Evolutionary conservation across 1,140 invertebrate species (phyloP).

Genomic region (Eupeodes corollae): DNA sequence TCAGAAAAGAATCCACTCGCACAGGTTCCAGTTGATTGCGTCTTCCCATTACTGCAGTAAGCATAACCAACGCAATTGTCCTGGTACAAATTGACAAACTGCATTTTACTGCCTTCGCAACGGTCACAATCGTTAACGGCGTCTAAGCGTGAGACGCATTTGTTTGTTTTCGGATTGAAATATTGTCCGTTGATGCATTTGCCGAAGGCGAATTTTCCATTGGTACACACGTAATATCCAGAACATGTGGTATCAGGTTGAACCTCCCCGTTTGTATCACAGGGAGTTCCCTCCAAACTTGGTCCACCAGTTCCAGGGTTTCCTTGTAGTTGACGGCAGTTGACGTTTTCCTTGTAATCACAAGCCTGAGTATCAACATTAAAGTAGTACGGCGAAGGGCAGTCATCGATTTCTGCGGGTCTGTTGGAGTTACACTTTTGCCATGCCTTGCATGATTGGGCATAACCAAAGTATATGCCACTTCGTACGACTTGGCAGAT

Average conservation of each 20-base stretch:
- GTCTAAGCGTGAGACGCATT: constrained; percentile 10
- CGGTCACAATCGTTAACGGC: constrained; percentile 19
- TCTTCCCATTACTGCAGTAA: constrained; percentile 13
- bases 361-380: constrained; percentile 9
- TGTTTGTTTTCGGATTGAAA: constrained; percentile 10
- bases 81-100: constrained; percentile 17
- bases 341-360: constrained; percentile 6
- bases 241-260: constrained; percentile 11
- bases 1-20: constrained; percentile 14
- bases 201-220: not conserved
- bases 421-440: constrained; percentile 10
- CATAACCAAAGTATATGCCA: constrained; percentile 13
- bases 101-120: constrained; percentile 9
- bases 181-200: constrained; percentile 7
- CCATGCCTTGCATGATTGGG: constrained; percentile 12
- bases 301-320: no score
- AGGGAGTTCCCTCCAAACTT: constrained; percentile 5
- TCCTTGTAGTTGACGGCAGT: constrained; percentile 11
- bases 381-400: constrained; percentile 3
- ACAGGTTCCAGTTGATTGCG: constrained; percentile 6
- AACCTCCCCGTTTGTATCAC: not conserved
- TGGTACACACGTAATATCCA: constrained; percentile 14
- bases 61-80: constrained; percentile 13
- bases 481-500: constrained; percentile 13
- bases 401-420: constrained; percentile 4